Evolutionary conservation across 2,888 invertebrate genomes (phyloP), one percentile per base, ranked within the genome.

Genomic region (Cheilosia scutellata): DNA sequence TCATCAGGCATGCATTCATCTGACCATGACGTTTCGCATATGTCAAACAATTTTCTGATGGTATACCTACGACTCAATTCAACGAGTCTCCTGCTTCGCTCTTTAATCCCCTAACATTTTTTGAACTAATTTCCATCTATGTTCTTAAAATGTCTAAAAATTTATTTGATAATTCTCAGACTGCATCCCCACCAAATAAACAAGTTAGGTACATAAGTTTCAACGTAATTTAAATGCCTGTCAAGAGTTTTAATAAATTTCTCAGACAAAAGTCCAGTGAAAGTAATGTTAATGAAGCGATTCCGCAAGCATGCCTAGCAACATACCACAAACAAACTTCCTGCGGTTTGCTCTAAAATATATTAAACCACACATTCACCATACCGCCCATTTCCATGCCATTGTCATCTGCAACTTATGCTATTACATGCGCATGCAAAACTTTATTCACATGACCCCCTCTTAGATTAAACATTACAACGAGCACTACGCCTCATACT

Each of bases 381-480:
- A 27, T n/a, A 27, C 60, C 42, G n/a, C 29, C 42, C 51, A 51
- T 49, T 20, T 16, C 9, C 57, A 47, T 33, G 27, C 37, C 72
- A 72, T 37, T 75, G 49, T 20, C 31, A n/a, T 33, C 31, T 31
- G 13, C 7, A 33, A 29, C 7, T 16, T 53, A 29, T 53, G 53
- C 5, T 53, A 27, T 29, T 60, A 53, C 82, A 83, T 74, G 66
- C 62, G 25, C 51, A 68, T 70, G 80, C 62, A 62, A 40, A 72
- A 62, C 78, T 83, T 51, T 68, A 83, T 83, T 78, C 68, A 74
- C 72, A 78, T 72, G 72, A 76, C 49, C 70, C 68, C 55, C 53
- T 37, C 16, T 20, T 16, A 74, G 49, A 76, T 60, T 60, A 58
- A 71, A 71, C 60, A 60, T 40, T 42, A 71, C 58, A n/a, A 33